Evolutionary conservation across 2,888 invertebrate species (phyloP).

Genomic region (Pollenia angustigena): DNA sequence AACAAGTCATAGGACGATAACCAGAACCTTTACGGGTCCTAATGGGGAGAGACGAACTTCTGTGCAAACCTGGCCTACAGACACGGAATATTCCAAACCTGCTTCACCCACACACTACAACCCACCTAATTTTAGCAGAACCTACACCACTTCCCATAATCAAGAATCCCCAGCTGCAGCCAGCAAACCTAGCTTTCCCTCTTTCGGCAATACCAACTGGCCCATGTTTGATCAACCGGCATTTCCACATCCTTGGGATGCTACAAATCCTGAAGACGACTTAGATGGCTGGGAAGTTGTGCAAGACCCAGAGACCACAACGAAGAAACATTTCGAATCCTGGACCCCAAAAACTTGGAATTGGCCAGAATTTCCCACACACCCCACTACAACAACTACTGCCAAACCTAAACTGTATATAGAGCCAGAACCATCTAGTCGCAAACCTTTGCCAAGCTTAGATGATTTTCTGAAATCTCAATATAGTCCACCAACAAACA

Average conservation of each 20-base stretch:
- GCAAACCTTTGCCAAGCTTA: conserved; percentile 65
- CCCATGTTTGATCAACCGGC: conserved; percentile 10
- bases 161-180: neutral
- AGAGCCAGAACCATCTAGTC: conserved; percentile 3
- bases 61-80: conserved; percentile 13
- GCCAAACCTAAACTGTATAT: conserved; percentile 21
- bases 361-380: conserved; percentile 36
- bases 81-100: conserved; percentile 19
- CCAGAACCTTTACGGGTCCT: conserved; percentile 14
- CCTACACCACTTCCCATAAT: conserved; percentile 25
- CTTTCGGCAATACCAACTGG: conserved; percentile 24
- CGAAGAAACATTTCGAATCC: conserved; percentile 19
- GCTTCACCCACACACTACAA: neutral
- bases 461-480: conserved; percentile 71
- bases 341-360: conserved; percentile 62
- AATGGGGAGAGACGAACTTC: conserved; percentile 44
- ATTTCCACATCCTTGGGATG: conserved; percentile 33
- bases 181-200: conserved; percentile 8
- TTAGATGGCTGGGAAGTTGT: conserved; percentile 48
- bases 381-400: conserved; percentile 27
- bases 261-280: neutral
- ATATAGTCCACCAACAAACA: conserved; percentile 48
- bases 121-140: neutral
- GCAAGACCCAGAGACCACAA: conserved; percentile 35
- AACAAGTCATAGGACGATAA: neutral